Percentiles rank a stretch among this genome's conserved stretches.
These are phyloP conservation scores for Electrona antarctica DNA, from an alignment of 2,113 vertebrate genomes.

Conservation along the genomic window DNA sequence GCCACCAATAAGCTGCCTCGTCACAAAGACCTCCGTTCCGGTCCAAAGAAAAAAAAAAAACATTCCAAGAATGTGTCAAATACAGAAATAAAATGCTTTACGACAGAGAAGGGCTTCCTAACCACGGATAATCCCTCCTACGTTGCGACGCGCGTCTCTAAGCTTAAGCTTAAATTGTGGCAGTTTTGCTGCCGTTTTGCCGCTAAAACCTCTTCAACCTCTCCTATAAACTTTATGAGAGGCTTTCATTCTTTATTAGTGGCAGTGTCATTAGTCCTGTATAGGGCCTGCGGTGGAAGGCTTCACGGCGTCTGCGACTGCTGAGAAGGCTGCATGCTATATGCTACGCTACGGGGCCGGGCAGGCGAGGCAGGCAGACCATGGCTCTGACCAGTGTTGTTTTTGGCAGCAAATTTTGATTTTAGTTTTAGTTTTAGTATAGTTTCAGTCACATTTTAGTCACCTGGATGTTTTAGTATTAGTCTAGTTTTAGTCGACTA, in stretches of 20 bases:
- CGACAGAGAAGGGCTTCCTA: constrained; percentile 58
- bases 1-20: too few relatives aligned
- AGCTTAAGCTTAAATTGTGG: constrained; percentile 63
- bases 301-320: too few relatives aligned
- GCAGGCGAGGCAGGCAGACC: too few relatives aligned
- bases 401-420: too few relatives aligned
- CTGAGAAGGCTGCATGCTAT: constrained; percentile 60
- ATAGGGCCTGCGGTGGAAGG: constrained; percentile 55
- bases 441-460: too few relatives aligned
- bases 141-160: constrained; percentile 40
- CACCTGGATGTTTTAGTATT: too few relatives aligned
- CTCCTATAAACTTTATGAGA: constrained; percentile 45
- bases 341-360: too few relatives aligned
- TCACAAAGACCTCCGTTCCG: too few relatives aligned
- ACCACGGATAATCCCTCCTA: constrained; percentile 62
- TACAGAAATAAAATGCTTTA: constrained; percentile 22
- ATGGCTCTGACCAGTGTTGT: constrained; percentile 63
- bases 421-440: too few relatives aligned
- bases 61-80: too few relatives aligned
- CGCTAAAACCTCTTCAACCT: constrained; percentile 49
- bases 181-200: neutral
- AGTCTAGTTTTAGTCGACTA: too few relatives aligned
- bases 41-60: too few relatives aligned
- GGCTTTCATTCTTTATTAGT: constrained; percentile 67
- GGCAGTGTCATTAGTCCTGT: constrained; percentile 56